phyloP scores from a whole-genome alignment of 2,888 invertebrate genomes.

The Euplagia quadripunctaria region DNA sequence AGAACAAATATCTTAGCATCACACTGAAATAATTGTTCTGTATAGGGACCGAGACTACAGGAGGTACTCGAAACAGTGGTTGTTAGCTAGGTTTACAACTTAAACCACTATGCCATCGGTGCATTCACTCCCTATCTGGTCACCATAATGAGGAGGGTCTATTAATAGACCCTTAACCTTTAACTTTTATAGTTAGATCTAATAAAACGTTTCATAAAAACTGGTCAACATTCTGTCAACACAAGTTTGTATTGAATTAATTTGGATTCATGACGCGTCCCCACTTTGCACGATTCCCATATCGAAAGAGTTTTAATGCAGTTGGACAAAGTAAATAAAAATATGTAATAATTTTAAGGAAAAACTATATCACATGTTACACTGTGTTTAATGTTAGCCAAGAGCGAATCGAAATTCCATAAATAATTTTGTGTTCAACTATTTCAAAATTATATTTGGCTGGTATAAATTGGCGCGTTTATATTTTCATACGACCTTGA shows the following conservation, averaged over 20 bases:
- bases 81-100: not conserved
- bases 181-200: not conserved
- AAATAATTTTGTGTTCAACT: not conserved
- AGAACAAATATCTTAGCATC: no score
- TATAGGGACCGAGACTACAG: not conserved
- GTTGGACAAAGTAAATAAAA: not conserved
- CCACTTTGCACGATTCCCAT: constrained; percentile 1
- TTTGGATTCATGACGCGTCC: not conserved
- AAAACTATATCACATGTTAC: constrained; percentile 1
- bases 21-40: not conserved
- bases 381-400: constrained; percentile 1
- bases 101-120: not conserved
- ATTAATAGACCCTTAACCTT: not conserved
- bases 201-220: not conserved
- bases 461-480: no score
- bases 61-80: not conserved
- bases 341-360: constrained; percentile 1
- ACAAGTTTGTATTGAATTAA: constrained; percentile 4
- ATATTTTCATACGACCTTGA: no score
- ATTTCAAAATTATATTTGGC: no score
- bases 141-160: not conserved
- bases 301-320: not conserved
- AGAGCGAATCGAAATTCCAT: not conserved
- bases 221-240: constrained; percentile 3
- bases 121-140: not conserved